phyloP scores from a whole-genome alignment of 2,888 invertebrate species.

The Hololepta plana region DNA sequence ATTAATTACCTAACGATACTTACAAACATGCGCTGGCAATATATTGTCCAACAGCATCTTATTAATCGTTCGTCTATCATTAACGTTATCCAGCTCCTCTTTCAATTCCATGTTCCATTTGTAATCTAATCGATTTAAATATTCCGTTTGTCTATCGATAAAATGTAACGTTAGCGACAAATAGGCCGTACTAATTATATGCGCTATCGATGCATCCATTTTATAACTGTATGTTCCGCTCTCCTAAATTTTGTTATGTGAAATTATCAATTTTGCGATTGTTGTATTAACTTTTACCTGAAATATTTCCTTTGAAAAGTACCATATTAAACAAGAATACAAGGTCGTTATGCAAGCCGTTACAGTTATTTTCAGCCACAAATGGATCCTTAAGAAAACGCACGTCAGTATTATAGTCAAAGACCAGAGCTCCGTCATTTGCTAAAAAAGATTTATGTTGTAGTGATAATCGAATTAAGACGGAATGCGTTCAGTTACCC shows the following conservation, averaged over 20 bases:
- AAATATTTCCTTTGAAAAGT: slow-evolving; percentile 31
- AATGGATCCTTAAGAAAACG: slow-evolving; percentile 70
- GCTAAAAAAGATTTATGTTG: slow-evolving; percentile 39
- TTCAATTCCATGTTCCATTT: slow-evolving; percentile 57
- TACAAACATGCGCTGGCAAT: slow-evolving; percentile 81
- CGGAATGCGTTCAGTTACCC: no score
- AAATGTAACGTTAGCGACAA: slow-evolving; percentile 62
- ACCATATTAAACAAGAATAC: slow-evolving; percentile 52
- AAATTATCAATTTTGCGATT: slow-evolving; percentile 1
- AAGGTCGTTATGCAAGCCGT: slow-evolving; percentile 43
- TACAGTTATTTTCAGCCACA: slow-evolving; percentile 59
- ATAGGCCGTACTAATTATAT: slow-evolving; percentile 54
- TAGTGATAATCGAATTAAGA: no score
- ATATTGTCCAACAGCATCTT: slow-evolving; percentile 82
- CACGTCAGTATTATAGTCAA: slow-evolving; percentile 52
- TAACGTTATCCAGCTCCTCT: slow-evolving; percentile 70
- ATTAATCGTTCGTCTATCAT: slow-evolving; percentile 73
- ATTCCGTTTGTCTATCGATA: slow-evolving; percentile 78
- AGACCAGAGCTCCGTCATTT: slow-evolving; percentile 54
- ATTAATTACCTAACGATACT: slow-evolving; percentile 14
- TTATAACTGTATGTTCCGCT: slow-evolving; percentile 53
- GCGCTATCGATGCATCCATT: slow-evolving; percentile 48
- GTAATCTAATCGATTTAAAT: slow-evolving; percentile 70
- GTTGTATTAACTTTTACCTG: slow-evolving; percentile 1
- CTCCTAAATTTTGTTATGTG: slow-evolving; percentile 18